These are phyloP conservation scores for Poeciliopsis turrubarensis DNA, from an alignment of 2,113 vertebrate species.

Conservation along the genomic window DNA sequence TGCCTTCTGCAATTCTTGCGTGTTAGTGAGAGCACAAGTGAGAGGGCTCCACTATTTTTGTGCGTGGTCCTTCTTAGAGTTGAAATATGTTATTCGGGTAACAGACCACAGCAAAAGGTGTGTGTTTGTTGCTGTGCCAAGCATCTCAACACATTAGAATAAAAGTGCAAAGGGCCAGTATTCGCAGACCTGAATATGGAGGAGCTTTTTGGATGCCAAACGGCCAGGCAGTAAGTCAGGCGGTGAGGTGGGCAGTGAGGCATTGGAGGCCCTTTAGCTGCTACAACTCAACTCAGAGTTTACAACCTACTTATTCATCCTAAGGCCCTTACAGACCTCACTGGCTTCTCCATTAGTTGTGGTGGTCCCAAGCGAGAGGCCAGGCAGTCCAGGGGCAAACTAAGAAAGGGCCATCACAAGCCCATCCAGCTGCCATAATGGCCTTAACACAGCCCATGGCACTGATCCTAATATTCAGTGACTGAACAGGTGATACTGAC, in stretches of 20 bases:
- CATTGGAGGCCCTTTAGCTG: conserved; percentile 71
- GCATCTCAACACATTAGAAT: conserved; percentile 69
- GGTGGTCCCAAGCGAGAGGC: conserved; percentile 69
- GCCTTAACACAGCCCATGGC: conserved; percentile 68
- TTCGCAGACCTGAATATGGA: conserved; percentile 65
- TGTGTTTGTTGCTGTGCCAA: conserved; percentile 67
- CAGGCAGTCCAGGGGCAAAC: conserved; percentile 63
- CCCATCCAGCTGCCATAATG: conserved; percentile 71
- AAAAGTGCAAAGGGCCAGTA: conserved; percentile 72
- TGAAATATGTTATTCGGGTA: conserved; percentile 66
- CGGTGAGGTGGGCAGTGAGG: conserved; percentile 66
- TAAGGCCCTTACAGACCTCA: conserved; percentile 63
- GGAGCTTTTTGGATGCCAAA: conserved; percentile 63
- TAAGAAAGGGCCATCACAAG: conserved; percentile 69
- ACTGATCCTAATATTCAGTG: conserved; percentile 69
- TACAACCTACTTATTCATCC: conserved; percentile 77
- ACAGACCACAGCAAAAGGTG: conserved; percentile 58
- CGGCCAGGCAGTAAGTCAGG: conserved; percentile 71
- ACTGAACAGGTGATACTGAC: conserved; percentile 65
- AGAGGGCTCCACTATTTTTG: conserved; percentile 65
- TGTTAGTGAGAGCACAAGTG: conserved; percentile 48
- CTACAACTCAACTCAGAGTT: conserved; percentile 73
- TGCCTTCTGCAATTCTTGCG: conserved; percentile 52
- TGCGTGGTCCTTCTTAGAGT: conserved; percentile 59
- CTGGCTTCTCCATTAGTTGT: conserved; percentile 74